A percentile compares a stretch with the other conserved stretches of the same genome.
Evolutionary conservation across 2,888 invertebrate genomes (phyloP).

Genomic region (Euplagia quadripunctaria): DNA sequence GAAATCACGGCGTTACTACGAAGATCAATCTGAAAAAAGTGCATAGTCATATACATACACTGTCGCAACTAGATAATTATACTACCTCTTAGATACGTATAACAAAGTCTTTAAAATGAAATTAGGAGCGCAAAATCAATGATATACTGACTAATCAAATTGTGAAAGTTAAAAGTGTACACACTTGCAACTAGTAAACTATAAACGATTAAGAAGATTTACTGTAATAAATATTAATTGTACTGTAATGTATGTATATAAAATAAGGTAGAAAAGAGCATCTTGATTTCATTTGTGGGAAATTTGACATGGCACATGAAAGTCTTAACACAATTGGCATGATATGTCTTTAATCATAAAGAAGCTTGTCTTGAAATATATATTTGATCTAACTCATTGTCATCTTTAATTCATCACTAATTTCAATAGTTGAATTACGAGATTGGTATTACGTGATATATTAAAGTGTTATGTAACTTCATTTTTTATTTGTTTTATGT

Average conservation of each 20-base stretch:
- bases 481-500: too few species aligned
- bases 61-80: neutral
- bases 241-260: neutral
- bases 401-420: too few species aligned
- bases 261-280: too few species aligned
- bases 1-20: neutral
- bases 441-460: too few species aligned
- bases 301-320: too few species aligned
- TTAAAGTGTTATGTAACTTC: too few species aligned
- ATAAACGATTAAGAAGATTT: slow-evolving; percentile 24
- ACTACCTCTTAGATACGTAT: slow-evolving; percentile 6
- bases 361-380: too few species aligned
- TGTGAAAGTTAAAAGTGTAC: slow-evolving; percentile 14
- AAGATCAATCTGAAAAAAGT: neutral
- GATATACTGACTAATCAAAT: slow-evolving; percentile 34
- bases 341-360: too few species aligned
- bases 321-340: too few species aligned
- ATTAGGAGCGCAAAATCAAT: slow-evolving; percentile 51
- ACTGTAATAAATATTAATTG: neutral
- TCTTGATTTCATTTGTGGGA: too few species aligned
- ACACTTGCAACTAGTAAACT: neutral
- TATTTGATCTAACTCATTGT: too few species aligned
- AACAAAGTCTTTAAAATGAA: slow-evolving; percentile 39
- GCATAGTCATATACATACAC: neutral
- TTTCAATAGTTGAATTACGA: too few species aligned